Percentiles rank a stretch among this genome's conserved stretches.
phyloP scores from a whole-genome alignment of 2,888 invertebrate species.

The Orgyia antiqua region DNA sequence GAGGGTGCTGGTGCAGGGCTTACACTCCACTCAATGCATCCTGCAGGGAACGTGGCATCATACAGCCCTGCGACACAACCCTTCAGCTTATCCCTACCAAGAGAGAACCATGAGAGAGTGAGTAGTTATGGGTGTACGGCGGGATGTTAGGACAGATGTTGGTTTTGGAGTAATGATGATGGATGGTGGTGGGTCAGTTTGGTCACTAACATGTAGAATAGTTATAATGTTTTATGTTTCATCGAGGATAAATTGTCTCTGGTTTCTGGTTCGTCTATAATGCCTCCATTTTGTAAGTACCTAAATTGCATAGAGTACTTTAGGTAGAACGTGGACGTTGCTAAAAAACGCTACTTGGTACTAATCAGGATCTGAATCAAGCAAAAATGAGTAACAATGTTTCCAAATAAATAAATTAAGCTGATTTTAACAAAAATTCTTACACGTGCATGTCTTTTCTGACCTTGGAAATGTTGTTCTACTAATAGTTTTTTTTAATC shows the following conservation, averaged over 20 bases:
- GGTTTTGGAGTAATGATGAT: slow-evolving; percentile 8
- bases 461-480: too few relatives aligned
- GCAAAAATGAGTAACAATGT: too few relatives aligned
- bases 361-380: too few relatives aligned
- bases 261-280: neutral
- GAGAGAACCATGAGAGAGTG: slow-evolving; percentile 75
- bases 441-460: too few relatives aligned
- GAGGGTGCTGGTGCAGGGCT: slow-evolving; percentile 51
- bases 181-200: slow-evolving; percentile 7
- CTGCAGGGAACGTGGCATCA: slow-evolving; percentile 33
- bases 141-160: slow-evolving; percentile 51
- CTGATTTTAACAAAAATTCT: too few relatives aligned
- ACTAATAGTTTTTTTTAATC: too few relatives aligned
- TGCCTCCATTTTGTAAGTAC: neutral
- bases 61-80: slow-evolving; percentile 78
- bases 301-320: too few relatives aligned
- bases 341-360: too few relatives aligned
- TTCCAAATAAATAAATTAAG: too few relatives aligned
- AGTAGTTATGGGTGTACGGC: slow-evolving; percentile 31
- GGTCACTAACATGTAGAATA: neutral
- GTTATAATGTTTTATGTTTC: neutral
- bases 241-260: neutral
- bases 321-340: too few relatives aligned
- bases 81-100: slow-evolving; percentile 86
- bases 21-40: slow-evolving; percentile 10